Percentiles rank a stretch among this genome's conserved stretches.
Conservation (phyloP, 2,797 vertebrate genomes). For the Hipposideros larvatus region DNA sequence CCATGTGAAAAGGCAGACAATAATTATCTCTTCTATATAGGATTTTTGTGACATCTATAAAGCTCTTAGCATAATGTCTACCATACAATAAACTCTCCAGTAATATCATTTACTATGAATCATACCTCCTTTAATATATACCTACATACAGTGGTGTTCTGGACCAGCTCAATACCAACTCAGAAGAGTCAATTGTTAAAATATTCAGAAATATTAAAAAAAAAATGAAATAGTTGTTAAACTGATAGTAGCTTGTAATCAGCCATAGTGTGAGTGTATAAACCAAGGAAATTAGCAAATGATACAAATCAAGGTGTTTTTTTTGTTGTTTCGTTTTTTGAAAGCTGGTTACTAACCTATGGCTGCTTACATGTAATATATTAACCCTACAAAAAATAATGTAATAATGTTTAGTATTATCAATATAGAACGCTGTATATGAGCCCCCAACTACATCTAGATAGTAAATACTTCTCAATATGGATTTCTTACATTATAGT, state of each 20-base stretch:
- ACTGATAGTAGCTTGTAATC: neutral
- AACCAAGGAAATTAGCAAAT: slow-evolving; percentile 1
- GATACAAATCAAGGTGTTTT: neutral
- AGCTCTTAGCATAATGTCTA: neutral
- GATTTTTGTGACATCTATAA: neutral
- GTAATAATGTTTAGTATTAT: slow-evolving; percentile 35
- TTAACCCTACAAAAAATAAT: neutral
- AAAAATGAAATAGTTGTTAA: neutral
- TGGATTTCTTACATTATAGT: neutral
- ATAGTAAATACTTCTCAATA: neutral
- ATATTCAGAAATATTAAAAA: neutral
- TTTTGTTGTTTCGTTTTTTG: neutral
- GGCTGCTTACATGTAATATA: neutral
- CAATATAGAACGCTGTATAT: neutral
- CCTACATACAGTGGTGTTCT: neutral
- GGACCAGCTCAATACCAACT: neutral
- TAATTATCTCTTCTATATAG: neutral
- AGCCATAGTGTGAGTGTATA: neutral
- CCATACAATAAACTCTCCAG: neutral
- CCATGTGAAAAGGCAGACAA: neutral
- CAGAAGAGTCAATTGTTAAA: neutral
- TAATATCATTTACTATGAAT: neutral
- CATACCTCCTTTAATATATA: neutral
- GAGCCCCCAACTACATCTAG: neutral
- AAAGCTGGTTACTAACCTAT: neutral